Evolutionary conservation across 2,888 invertebrate species (phyloP), one percentile per base, ranked within the genome.

Genomic region (Dilophus febrilis): DNA sequence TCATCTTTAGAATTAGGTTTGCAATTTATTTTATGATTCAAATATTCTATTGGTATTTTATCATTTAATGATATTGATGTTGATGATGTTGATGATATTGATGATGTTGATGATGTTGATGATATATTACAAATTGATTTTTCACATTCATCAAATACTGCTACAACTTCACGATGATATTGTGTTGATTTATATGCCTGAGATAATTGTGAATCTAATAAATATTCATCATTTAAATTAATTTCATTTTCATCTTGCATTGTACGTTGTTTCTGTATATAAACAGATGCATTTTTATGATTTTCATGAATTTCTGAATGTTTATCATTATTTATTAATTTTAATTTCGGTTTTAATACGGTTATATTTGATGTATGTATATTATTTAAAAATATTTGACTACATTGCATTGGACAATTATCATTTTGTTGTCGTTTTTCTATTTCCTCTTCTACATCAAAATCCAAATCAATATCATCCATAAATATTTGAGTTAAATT

Each of bases 81-180:
- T 6, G 22, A 22, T 22, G 8, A 6, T 22, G 22, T 6, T 6
- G 22, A 22, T 18, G n/a, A n/a, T n/a, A n/a, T n/a, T n/a, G n/a
- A n/a, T n/a, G n/a, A n/a, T n/a, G n/a, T n/a, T n/a, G n/a, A n/a
- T 6, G 22, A 22, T 22, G 8, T 22, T 22, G 22, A 22, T 6
- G 22, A 22, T 18, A 34, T 16, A 18, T 64, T 58, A 50, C 59
- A 63, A 48, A 73, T 67, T 6, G 71, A 66, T 41, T 65, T 59
- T 56, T 71, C 70, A 22, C 70, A 54, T 32, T 59, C 51, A 48
- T 70, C 59, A 56, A 72, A 72, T 35, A 56, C 45, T 8, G 49
- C 42, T 13, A 56, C 52, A 4, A 62, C 51, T 61, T 66, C 50
- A 58, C 57, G 48, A 56, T 60, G 45, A 61, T 57, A 53, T 51